Percentiles rank a stretch among this genome's conserved stretches.
Conservation (phyloP, 1,140 invertebrate genomes). For the Aphis craccivora region DNA sequence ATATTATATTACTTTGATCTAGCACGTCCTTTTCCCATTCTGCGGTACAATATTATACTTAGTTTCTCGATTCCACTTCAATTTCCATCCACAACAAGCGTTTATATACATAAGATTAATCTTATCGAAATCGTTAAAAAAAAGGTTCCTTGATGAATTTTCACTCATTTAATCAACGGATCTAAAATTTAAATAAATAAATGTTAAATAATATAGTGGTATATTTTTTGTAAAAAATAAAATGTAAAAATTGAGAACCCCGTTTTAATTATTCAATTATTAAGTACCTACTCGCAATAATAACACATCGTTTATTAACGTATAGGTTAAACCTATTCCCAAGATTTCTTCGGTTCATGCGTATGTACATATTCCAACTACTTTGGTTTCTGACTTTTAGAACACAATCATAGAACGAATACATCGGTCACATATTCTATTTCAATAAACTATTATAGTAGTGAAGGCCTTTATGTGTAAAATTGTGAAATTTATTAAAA, state of each 20-base stretch:
- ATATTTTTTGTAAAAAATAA: neutral
- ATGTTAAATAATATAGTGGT: neutral
- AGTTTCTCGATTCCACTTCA: neutral
- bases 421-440: neutral
- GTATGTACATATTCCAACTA: neutral
- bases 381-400: neutral
- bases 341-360: neutral
- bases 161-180: neutral
- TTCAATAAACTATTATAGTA: neutral
- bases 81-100: neutral
- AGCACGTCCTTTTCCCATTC: neutral
- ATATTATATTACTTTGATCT: conserved; percentile 5
- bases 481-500: too few relatives aligned
- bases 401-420: too few relatives aligned
- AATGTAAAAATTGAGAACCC: neutral
- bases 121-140: neutral
- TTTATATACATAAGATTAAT: neutral
- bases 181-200: neutral
- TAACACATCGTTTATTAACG: neutral
- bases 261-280: neutral
- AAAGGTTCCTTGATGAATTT: neutral
- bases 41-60: neutral
- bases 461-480: neutral
- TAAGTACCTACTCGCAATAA: neutral
- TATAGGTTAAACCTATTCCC: neutral